A percentile compares a stretch with the other conserved stretches of the same genome.
Conservation (phyloP, 2,113 vertebrate species). For the Salvelinus fontinalis region DNA sequence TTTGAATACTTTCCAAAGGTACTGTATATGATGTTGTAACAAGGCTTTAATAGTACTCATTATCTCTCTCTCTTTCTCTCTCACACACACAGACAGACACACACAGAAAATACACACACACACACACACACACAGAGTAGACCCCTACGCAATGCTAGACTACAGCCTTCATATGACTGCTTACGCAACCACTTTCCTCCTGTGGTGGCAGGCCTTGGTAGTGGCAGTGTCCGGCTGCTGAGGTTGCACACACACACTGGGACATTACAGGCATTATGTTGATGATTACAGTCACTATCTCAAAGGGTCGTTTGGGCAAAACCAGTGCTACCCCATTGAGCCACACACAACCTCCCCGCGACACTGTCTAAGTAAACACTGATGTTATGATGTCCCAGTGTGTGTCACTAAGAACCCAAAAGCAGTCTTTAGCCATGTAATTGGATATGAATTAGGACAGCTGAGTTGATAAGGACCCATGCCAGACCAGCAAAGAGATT, state of each 20-base stretch:
- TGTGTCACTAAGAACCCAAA: conserved; percentile 62
- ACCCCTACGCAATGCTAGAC: not conserved
- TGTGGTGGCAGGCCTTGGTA: conserved; percentile 39
- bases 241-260: conserved; percentile 33
- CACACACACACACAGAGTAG: not conserved
- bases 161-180: conserved; percentile 18
- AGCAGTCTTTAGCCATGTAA: conserved; percentile 39
- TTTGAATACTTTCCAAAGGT: no score
- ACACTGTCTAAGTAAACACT: conserved; percentile 31
- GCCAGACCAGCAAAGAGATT: conserved; percentile 15
- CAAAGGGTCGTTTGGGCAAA: conserved; percentile 57
- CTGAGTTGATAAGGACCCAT: conserved; percentile 54
- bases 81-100: no score
- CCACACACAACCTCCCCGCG: conserved; percentile 1
- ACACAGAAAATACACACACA: not conserved
- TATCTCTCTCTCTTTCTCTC: no score
- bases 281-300: conserved; percentile 65
- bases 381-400: conserved; percentile 42
- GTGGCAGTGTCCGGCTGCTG: conserved; percentile 3
- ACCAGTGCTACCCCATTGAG: conserved; percentile 31
- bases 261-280: conserved; percentile 54
- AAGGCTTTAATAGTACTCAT: no score
- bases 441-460: conserved; percentile 53
- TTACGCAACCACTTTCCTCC: conserved; percentile 26
- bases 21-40: no score